Conservation (phyloP, 1,140 invertebrate genomes). For the Bombus fervidus region DNA sequence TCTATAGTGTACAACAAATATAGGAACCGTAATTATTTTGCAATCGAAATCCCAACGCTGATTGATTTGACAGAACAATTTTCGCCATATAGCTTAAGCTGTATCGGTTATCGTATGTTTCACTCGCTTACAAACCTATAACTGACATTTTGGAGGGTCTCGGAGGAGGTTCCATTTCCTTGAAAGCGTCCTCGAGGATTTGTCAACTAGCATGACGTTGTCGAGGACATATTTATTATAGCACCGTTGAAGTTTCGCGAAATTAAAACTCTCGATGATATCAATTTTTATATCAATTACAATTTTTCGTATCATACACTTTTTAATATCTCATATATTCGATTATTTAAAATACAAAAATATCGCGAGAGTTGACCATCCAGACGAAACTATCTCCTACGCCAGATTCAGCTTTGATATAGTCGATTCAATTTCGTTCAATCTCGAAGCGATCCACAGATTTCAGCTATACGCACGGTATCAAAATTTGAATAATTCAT, state of each 20-base stretch:
- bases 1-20: background rate
- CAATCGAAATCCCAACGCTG: background rate
- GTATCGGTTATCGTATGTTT: background rate
- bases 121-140: background rate
- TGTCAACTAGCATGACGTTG: background rate
- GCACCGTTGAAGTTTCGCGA: too few relatives aligned
- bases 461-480: too few relatives aligned
- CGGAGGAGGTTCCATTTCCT: background rate
- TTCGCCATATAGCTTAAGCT: background rate
- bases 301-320: too few relatives aligned
- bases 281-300: background rate
- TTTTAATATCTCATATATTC: background rate
- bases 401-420: background rate
- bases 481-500: conserved; percentile 19
- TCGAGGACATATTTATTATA: background rate
- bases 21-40: background rate
- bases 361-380: background rate
- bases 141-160: background rate
- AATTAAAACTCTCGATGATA: background rate
- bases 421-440: background rate
- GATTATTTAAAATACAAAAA: background rate
- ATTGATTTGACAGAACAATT: background rate
- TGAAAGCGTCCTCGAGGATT: background rate
- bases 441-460: background rate
- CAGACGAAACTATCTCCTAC: background rate